Conservation (phyloP, 30 jellyfish, hydroid and myxozoan genomes). For the Phacellophora camtschatica region DNA sequence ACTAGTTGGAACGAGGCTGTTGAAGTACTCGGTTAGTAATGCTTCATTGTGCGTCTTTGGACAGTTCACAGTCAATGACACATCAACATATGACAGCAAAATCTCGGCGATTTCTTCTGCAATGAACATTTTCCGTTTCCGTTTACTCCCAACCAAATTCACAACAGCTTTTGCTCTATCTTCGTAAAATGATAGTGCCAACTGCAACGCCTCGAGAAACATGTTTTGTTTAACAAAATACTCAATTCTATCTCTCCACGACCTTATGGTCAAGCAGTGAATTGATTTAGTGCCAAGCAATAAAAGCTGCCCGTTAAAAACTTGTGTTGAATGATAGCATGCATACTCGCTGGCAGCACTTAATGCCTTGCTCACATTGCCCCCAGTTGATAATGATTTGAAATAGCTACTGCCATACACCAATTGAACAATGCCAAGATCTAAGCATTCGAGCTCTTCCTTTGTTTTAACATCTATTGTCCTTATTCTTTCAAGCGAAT, state of each 20-base stretch:
- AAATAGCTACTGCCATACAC: conserved; percentile 98
- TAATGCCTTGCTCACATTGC: conserved; percentile 94
- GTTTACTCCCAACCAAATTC: conserved; percentile 72
- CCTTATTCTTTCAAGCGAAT: conserved; percentile 80
- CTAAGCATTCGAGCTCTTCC: conserved; percentile 95
- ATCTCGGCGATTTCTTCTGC: conserved; percentile 88
- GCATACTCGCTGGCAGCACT: conserved; percentile 96
- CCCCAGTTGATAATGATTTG: conserved; percentile 97
- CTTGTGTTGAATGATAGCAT: conserved; percentile 96
- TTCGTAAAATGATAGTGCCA: conserved; percentile 83
- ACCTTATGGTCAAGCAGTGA: conserved; percentile 86
- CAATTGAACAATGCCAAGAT: conserved; percentile 83
- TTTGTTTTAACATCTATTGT: conserved; percentile 81
- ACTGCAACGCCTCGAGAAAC: conserved; percentile 81
- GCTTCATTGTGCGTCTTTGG: conserved; percentile 87
- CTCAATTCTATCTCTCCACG: conserved; percentile 95
- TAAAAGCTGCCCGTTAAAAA: conserved; percentile 90
- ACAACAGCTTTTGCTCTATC: conserved; percentile 96
- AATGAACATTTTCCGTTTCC: conserved; percentile 45
- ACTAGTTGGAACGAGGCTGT: conserved; percentile 78
- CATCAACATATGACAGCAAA: conserved; percentile 77
- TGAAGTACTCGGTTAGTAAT: conserved; percentile 61
- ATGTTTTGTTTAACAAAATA: conserved; percentile 88
- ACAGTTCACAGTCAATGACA: conserved; percentile 89
- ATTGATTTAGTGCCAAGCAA: conserved; percentile 94